Conservation (phyloP, 2,888 invertebrate genomes). For the Philaethria dido region DNA sequence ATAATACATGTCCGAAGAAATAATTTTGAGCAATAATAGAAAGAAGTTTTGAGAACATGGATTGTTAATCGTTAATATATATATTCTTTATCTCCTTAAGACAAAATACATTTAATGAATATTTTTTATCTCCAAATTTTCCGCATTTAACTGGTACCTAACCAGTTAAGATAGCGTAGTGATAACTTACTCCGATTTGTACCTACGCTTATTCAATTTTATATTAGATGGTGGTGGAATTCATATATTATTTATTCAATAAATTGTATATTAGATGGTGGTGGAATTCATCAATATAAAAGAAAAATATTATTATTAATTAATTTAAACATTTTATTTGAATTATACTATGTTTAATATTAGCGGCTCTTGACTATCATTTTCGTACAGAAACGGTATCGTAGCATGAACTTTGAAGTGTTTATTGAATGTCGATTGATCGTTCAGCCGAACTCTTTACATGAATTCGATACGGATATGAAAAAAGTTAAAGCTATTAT, state of each 20-base stretch:
- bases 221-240: too few relatives aligned
- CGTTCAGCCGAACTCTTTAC: slow-evolving; percentile 32
- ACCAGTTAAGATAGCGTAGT: neutral
- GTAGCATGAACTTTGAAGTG: slow-evolving; percentile 55
- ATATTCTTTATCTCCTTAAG: too few relatives aligned
- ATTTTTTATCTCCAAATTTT: neutral
- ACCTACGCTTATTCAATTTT: neutral
- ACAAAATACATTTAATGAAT: neutral
- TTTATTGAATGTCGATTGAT: slow-evolving; percentile 45
- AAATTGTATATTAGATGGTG: too few relatives aligned
- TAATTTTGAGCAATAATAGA: too few relatives aligned
- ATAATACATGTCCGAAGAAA: too few relatives aligned
- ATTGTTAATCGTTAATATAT: too few relatives aligned
- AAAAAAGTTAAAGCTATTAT: slow-evolving; percentile 61
- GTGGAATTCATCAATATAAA: neutral
- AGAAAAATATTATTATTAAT: neutral
- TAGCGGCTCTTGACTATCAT: slow-evolving; percentile 9
- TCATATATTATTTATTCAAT: too few relatives aligned
- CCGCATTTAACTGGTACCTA: neutral
- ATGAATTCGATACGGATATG: slow-evolving; percentile 56
- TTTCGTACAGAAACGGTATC: slow-evolving; percentile 15
- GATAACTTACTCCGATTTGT: too few relatives aligned
- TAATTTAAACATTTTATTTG: neutral
- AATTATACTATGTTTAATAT: neutral
- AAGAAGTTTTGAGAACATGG: too few relatives aligned